Evolutionary conservation across 2,888 invertebrate species (phyloP).

Genomic region (Tyria jacobaeae): DNA sequence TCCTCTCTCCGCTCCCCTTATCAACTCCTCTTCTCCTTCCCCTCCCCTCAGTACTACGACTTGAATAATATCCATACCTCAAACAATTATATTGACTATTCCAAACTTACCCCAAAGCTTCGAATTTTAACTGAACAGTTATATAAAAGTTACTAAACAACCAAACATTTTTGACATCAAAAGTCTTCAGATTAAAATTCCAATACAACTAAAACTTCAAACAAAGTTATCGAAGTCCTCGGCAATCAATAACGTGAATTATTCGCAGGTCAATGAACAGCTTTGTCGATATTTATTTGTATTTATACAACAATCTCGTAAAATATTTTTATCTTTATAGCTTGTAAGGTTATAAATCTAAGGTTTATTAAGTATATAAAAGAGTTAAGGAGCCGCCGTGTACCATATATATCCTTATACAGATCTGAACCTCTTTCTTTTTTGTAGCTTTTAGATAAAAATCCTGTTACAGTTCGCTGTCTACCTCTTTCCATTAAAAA

Average conservation of each 20-base stretch:
- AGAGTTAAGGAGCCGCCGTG: too few relatives aligned
- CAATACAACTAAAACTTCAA: constrained; percentile 10
- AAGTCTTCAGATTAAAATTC: constrained; percentile 18
- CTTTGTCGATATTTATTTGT: constrained; percentile 13
- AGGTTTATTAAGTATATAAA: neutral
- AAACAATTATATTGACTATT: neutral
- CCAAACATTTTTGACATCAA: neutral
- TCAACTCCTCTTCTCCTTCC: too few relatives aligned
- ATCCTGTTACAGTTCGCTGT: neutral
- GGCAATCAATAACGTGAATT: constrained; percentile 21
- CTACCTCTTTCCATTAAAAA: neutral
- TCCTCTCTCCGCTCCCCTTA: too few relatives aligned
- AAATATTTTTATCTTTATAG: constrained; percentile 39
- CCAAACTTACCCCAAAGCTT: neutral
- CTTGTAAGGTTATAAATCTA: neutral
- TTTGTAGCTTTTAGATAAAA: neutral
- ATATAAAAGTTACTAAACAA: neutral
- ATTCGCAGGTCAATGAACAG: constrained; percentile 32
- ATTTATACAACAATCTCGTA: constrained; percentile 41
- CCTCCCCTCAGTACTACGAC: too few relatives aligned
- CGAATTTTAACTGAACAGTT: neutral
- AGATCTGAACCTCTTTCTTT: too few relatives aligned
- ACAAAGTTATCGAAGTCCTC: constrained; percentile 15
- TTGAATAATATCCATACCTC: neutral
- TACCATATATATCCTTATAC: too few relatives aligned